These are phyloP conservation scores for Meta bourneti DNA, from an alignment of 2,888 invertebrate species.

Conservation along the genomic window DNA sequence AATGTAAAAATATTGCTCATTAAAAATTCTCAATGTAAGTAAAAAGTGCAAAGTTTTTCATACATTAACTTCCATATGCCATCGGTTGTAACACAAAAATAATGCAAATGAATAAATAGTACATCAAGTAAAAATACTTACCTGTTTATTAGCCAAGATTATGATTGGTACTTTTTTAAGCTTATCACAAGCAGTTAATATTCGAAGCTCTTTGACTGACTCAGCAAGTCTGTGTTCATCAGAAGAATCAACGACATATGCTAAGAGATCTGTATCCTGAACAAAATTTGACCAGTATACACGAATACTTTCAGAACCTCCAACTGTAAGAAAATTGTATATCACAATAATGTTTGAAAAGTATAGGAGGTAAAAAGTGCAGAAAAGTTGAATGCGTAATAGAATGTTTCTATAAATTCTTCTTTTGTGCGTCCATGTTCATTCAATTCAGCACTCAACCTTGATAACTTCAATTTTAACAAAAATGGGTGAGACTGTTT, in stretches of 20 bases:
- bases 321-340: conserved; percentile 77
- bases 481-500: no score
- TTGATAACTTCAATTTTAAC: no score
- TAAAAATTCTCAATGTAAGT: no score
- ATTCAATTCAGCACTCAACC: no score
- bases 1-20: no score
- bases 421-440: no score
- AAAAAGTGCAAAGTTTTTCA: no score
- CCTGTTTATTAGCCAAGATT: conserved; percentile 79
- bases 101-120: no score
- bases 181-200: conserved; percentile 77
- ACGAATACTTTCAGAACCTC: conserved; percentile 78
- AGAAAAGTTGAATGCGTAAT: not conserved
- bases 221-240: conserved; percentile 77
- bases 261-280: conserved; percentile 78
- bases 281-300: conserved; percentile 79
- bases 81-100: no score
- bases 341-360: not conserved
- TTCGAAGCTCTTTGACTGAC: conserved; percentile 78
- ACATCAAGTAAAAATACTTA: conserved; percentile 46
- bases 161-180: conserved; percentile 78
- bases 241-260: conserved; percentile 78
- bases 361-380: not conserved
- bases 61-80: no score
- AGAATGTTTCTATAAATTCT: not conserved